Evolutionary conservation across 2,888 invertebrate genomes (phyloP), one percentile per base, ranked within the genome.

Genomic region (Stegana nigrithorax): DNA sequence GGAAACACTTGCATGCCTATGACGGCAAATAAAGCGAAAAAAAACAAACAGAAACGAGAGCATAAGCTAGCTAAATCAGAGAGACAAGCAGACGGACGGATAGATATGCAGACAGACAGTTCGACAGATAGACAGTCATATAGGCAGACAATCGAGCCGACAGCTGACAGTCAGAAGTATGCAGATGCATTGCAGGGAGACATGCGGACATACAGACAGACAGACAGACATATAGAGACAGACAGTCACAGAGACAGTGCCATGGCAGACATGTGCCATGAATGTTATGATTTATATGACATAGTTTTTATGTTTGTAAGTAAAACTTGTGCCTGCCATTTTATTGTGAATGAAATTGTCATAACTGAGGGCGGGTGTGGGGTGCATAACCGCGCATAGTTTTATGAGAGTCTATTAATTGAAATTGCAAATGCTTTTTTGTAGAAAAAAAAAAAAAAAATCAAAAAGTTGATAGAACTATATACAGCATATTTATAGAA

Each of bases 241-340:
- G n/a, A n/a, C n/a, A n/a, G n/a, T n/a, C n/a, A n/a, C n/a, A n/a
- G n/a, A n/a, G n/a, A n/a, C n/a, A n/a, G n/a, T n/a, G n/a, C n/a
- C n/a, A n/a, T n/a, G n/a, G n/a, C 65, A 68, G 67, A 64, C 67
- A 70, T 67, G 63, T 68, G 68, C 66, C 64, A 67, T 62, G 73
- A 68, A 72, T 72, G 71, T 70, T 71, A 73, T 82, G 83, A 82
- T 83, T 82, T 82, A 82, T 82, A 73, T 81, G 75, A 78, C 80
- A 80, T 71, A 81, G 70, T 80, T 78, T 39, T 70, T 67, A 47
- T 67, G 53, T 45, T 32, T 42, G 32, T 32, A 17, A 25, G 36
- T 36, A 10, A 36, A 36, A 36, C 36, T n/a, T 36, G 29, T 36
- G 4, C 5, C 36, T 39, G 5, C 14, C 4, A 3, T 10, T 36